Percentiles rank a stretch among this genome's conserved stretches.
Conservation (phyloP, 2,113 vertebrate species). For the Myrmophylax atrothorax region DNA sequence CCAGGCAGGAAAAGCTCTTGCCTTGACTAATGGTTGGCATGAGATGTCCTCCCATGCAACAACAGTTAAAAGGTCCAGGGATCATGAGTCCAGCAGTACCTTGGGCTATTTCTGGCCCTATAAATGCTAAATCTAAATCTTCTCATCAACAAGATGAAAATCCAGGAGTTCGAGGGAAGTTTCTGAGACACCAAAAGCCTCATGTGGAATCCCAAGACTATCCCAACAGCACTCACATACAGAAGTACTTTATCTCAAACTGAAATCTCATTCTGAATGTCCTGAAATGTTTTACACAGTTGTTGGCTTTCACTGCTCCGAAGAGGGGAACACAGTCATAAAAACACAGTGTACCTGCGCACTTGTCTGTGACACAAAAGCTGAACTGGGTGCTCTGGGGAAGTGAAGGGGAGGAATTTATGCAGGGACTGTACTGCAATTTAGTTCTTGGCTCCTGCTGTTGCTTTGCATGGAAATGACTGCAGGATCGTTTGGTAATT, state of each 20-base stretch:
- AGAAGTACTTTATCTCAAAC: not conserved
- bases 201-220: not conserved
- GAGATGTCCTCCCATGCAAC: not conserved
- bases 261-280: not conserved
- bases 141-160: not conserved
- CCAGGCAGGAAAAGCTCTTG: not conserved
- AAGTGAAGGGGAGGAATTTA: not conserved
- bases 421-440: not conserved
- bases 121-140: not conserved
- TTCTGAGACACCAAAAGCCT: not conserved
- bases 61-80: not conserved
- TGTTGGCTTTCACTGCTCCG: not conserved
- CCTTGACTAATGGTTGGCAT: not conserved
- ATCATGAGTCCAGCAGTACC: not conserved
- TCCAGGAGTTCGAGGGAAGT: not conserved
- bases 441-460: slow-evolving; percentile 12
- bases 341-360: not conserved
- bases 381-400: not conserved
- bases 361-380: not conserved
- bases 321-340: not conserved
- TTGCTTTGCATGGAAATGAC: not conserved
- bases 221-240: not conserved
- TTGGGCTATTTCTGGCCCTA: not conserved
- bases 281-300: not conserved
- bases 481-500: slow-evolving; percentile 3